A percentile compares a stretch with the other conserved stretches of the same genome.
phyloP scores from a whole-genome alignment of 1,140 invertebrate genomes.

The Stenopsyche tienmushanensis region DNA sequence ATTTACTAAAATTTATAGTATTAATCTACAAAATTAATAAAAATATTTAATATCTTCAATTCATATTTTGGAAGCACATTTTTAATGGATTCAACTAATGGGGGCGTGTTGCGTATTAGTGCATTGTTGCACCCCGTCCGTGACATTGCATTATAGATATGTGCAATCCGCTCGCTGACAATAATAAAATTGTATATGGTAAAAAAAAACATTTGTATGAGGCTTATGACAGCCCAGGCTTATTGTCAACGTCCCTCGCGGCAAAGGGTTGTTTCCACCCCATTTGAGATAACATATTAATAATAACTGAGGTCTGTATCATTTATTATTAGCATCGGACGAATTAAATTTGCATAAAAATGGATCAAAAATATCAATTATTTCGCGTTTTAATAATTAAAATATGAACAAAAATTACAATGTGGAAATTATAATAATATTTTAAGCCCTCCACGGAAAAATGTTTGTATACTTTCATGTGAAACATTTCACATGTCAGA shows the following conservation, averaged over 20 bases:
- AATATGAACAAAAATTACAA: too few relatives aligned
- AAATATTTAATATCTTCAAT: too few relatives aligned
- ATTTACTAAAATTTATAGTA: too few relatives aligned
- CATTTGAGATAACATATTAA: background rate
- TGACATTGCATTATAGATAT: background rate
- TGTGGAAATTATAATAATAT: too few relatives aligned
- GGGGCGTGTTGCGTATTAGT: constrained; percentile 2
- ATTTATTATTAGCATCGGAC: background rate
- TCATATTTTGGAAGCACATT: too few relatives aligned
- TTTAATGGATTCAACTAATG: background rate
- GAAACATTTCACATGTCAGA: too few relatives aligned
- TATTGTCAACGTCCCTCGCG: background rate
- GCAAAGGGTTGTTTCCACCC: constrained; percentile 3
- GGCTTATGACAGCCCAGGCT: constrained; percentile 31
- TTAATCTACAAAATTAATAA: too few relatives aligned
- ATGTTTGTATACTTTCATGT: too few relatives aligned
- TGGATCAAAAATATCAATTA: too few relatives aligned
- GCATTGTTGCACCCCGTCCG: background rate
- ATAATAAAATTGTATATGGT: constrained; percentile 15
- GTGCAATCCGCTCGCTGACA: constrained; percentile 19
- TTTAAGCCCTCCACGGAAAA: too few relatives aligned
- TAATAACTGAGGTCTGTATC: background rate
- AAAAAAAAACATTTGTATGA: constrained; percentile 20
- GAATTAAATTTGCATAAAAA: constrained; percentile 4
- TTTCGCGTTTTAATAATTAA: too few relatives aligned